Percentiles rank a stretch among this genome's conserved stretches.
Evolutionary conservation across 2,797 vertebrate genomes (phyloP).

Genomic region (Megaceryle alcyon): DNA sequence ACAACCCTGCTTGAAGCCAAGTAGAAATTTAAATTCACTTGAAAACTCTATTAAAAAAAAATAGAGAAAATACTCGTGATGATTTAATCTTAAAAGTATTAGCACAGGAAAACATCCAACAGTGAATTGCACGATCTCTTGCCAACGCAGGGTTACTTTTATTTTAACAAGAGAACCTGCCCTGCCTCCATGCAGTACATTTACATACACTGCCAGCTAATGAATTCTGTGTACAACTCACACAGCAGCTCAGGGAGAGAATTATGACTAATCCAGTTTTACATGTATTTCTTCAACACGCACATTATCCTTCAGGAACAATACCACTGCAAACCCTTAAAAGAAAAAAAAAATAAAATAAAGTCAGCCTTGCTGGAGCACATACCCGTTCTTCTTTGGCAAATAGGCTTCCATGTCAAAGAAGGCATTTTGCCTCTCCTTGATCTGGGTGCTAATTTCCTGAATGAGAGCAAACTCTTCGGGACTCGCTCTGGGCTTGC

Average conservation of each 20-base stretch:
- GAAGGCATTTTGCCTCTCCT: constrained; percentile 92
- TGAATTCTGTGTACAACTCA: background rate
- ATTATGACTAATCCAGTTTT: constrained; percentile 48
- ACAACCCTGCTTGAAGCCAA: background rate
- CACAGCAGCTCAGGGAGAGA: constrained; percentile 45
- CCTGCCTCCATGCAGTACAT: background rate
- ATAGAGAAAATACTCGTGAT: background rate
- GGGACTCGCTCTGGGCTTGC: constrained; percentile 75
- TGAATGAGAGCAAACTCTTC: constrained; percentile 83
- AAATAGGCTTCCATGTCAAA: constrained; percentile 99
- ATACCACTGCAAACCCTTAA: fast-evolving
- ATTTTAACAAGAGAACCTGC: background rate
- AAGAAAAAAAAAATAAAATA: too few species aligned
- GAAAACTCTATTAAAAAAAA: background rate
- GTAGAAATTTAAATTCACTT: background rate
- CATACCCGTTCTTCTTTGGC: constrained; percentile 95
- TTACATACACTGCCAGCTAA: background rate
- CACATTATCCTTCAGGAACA: background rate
- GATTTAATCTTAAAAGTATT: background rate
- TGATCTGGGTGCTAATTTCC: constrained; percentile 88
- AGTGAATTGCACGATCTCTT: background rate
- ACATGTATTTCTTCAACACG: background rate
- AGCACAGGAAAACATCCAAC: background rate
- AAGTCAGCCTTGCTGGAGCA: background rate
- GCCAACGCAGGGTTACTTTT: background rate